Percentiles rank a stretch among this genome's conserved stretches.
Conservation (phyloP, 2,888 invertebrate species). For the Tinea semifulvella region DNA sequence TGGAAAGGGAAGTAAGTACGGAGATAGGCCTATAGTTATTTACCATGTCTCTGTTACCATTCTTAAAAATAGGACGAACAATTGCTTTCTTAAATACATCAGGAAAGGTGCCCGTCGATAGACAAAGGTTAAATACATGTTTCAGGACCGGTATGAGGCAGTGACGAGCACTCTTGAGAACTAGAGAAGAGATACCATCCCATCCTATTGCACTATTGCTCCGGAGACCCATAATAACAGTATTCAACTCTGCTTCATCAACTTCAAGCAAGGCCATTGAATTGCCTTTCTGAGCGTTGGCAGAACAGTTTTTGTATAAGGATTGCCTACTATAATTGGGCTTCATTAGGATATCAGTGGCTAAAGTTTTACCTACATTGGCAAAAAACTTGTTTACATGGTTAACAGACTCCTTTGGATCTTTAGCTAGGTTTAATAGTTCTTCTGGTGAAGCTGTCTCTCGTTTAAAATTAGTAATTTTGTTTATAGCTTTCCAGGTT, state of each 20-base stretch:
- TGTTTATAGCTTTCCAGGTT: background rate
- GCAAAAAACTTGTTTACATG: background rate
- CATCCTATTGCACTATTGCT: background rate
- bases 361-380: background rate
- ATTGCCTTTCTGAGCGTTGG: background rate
- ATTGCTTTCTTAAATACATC: no score
- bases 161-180: background rate
- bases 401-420: background rate
- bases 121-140: background rate
- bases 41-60: no score
- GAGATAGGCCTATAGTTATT: no score
- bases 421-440: background rate
- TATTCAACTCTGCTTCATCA: background rate
- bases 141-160: background rate
- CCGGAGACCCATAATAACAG: background rate
- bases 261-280: background rate
- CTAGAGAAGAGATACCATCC: background rate
- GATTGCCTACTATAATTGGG: no score
- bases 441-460: background rate
- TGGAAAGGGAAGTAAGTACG: no score
- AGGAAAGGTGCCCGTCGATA: no score
- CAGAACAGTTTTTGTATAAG: no score
- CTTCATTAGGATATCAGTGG: no score
- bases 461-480: background rate
- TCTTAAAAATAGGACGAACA: no score